A percentile compares a stretch with the other conserved stretches of the same genome.
These are phyloP conservation scores for Eugnorisma glareosa DNA, from an alignment of 2,888 invertebrate genomes.

Conservation along the genomic window DNA sequence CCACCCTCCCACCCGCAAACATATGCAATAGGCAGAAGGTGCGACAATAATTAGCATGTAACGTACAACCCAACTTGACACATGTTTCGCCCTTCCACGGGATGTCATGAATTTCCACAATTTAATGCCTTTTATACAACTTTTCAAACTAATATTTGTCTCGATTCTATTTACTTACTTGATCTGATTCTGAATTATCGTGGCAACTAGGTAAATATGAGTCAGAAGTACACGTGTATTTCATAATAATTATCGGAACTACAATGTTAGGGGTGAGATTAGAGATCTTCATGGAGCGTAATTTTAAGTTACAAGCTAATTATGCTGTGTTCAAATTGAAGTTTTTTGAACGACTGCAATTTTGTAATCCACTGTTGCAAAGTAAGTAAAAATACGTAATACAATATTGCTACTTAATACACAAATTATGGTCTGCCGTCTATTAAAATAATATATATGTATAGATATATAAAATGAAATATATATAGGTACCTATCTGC, in stretches of 20 bases:
- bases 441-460: too few species aligned
- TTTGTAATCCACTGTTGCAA: slow-evolving; percentile 12
- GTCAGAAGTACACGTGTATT: slow-evolving; percentile 24
- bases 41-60: too few species aligned
- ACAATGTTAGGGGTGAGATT: slow-evolving; percentile 30
- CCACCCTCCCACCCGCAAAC: too few species aligned
- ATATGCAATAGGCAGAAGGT: too few species aligned
- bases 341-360: not conserved
- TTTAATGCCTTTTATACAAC: not conserved
- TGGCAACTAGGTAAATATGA: slow-evolving; percentile 16
- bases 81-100: too few species aligned
- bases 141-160: not conserved
- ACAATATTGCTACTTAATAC: too few species aligned
- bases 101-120: not conserved
- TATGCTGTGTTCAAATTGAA: not conserved
- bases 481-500: too few species aligned
- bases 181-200: not conserved
- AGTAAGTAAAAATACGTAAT: not conserved
- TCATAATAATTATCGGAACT: not conserved
- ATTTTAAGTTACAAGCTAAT: not conserved
- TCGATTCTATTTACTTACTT: not conserved
- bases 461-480: too few species aligned
- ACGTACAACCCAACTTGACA: too few species aligned
- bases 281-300: slow-evolving; percentile 11
- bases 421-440: too few species aligned